A percentile compares a stretch with the other conserved stretches of the same genome.
These are phyloP conservation scores for Anguilla marmorata DNA, from an alignment of 2,797 vertebrate genomes.

Conservation along the genomic window DNA sequence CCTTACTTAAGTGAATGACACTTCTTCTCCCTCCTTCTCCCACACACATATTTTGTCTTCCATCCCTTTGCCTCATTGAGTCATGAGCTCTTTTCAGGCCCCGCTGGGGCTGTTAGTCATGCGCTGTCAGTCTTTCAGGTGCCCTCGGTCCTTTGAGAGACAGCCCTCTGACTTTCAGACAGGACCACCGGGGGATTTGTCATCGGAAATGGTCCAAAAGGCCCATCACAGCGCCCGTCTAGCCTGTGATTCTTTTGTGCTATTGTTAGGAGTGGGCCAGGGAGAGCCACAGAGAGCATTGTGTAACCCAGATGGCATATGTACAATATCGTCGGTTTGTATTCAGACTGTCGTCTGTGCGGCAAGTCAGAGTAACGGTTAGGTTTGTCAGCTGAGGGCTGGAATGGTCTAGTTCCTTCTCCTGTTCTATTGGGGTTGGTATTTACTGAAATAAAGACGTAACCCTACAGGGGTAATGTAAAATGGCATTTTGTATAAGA, in stretches of 20 bases:
- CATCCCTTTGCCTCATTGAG: constrained; percentile 62
- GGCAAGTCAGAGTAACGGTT: neutral
- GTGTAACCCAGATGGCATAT: constrained; percentile 20
- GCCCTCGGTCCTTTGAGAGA: constrained; percentile 56
- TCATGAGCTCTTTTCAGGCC: constrained; percentile 62
- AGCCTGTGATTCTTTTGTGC: constrained; percentile 39
- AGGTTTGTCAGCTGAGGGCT: neutral
- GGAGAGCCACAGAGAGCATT: constrained; percentile 41
- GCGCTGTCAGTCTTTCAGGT: constrained; percentile 69
- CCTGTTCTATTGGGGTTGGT: neutral
- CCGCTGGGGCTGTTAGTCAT: constrained; percentile 67
- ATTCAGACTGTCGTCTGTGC: neutral
- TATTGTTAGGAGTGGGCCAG: constrained; percentile 39
- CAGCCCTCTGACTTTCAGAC: constrained; percentile 40
- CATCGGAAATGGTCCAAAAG: constrained; percentile 49
- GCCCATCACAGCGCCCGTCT: constrained; percentile 46
- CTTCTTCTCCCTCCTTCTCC: constrained; percentile 52
- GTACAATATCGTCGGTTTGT: neutral
- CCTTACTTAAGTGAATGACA: constrained; percentile 59
- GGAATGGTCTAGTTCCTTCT: neutral
- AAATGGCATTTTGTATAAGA: neutral
- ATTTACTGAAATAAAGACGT: neutral
- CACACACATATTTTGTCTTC: constrained; percentile 56
- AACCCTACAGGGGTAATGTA: neutral
- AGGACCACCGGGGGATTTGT: constrained; percentile 47